These are phyloP conservation scores for Octomys mimax DNA, from an alignment of 2,797 vertebrate genomes.

Conservation along the genomic window DNA sequence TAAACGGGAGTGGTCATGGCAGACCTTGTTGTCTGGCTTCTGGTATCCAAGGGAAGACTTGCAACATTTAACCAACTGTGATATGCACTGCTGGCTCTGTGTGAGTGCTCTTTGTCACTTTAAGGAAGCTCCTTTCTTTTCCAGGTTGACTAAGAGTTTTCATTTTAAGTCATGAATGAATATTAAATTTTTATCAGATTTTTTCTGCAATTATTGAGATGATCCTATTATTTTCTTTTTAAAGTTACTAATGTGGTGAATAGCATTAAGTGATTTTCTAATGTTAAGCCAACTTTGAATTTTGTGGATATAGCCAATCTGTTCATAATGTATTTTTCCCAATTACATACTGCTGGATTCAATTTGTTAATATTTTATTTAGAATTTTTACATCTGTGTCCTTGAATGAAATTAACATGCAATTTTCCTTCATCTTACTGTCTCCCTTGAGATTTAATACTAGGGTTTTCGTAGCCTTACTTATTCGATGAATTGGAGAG, in stretches of 20 bases:
- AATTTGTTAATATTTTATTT: conserved; percentile 54
- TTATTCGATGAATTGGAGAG: neutral
- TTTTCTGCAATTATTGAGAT: neutral
- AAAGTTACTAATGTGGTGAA: conserved; percentile 14
- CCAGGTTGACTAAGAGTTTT: neutral
- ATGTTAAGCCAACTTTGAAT: conserved; percentile 52
- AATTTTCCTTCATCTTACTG: conserved; percentile 6
- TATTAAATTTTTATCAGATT: conserved; percentile 30
- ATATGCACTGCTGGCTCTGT: neutral
- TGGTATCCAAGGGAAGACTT: neutral
- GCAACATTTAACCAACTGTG: neutral
- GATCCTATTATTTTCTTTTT: conserved; percentile 16
- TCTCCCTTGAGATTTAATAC: neutral
- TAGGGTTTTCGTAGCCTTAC: neutral
- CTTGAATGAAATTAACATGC: conserved; percentile 58
- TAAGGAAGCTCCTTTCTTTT: conserved; percentile 33
- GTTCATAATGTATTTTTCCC: conserved; percentile 49
- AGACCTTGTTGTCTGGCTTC: neutral
- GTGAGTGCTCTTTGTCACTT: neutral
- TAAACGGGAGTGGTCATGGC: neutral
- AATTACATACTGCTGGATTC: conserved; percentile 25
- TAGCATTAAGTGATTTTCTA: conserved; percentile 42
- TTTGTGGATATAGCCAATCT: neutral
- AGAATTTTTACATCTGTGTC: conserved; percentile 45
- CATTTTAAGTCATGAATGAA: conserved; percentile 36